Evolutionary conservation across 2,888 invertebrate species (phyloP).

Genomic region (Neoitamus cyanurus): DNA sequence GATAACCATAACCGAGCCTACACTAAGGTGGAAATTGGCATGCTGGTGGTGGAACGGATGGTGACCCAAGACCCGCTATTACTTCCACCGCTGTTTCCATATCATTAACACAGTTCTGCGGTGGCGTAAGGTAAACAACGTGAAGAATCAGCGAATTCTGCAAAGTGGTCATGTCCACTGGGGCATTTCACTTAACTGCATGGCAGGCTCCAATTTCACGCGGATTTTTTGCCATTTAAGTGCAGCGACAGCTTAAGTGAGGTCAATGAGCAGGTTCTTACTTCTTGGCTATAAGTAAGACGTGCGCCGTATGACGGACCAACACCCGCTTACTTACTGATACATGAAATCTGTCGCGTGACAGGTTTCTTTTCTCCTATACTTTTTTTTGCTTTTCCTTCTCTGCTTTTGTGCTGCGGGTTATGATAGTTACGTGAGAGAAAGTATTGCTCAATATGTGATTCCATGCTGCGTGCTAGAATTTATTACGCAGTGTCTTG

Average conservation of each 20-base stretch:
- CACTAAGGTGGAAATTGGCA: constrained; percentile 6
- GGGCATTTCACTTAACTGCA: constrained; percentile 19
- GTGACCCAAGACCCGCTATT: constrained; percentile 35
- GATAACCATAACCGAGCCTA: neutral
- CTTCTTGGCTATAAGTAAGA: neutral
- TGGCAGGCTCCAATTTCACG: neutral
- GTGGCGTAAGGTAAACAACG: neutral
- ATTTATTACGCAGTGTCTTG: neutral
- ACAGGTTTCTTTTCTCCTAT: neutral
- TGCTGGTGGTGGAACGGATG: constrained; percentile 1
- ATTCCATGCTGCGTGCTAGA: neutral
- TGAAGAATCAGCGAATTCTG: neutral
- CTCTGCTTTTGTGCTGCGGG: neutral
- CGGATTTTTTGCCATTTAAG: neutral
- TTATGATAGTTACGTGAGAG: constrained; percentile 51
- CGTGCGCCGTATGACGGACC: neutral
- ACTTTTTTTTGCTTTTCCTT: neutral
- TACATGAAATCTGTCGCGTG: constrained; percentile 4
- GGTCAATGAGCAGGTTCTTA: constrained; percentile 37
- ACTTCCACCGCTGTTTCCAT: constrained; percentile 37
- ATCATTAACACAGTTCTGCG: constrained; percentile 46
- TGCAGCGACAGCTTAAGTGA: constrained; percentile 16
- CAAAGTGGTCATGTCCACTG: neutral
- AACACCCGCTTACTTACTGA: neutral
- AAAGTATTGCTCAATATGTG: constrained; percentile 49